Evolutionary conservation across 2,797 vertebrate species (phyloP).

Genomic region (Phalanger gymnotis): DNA sequence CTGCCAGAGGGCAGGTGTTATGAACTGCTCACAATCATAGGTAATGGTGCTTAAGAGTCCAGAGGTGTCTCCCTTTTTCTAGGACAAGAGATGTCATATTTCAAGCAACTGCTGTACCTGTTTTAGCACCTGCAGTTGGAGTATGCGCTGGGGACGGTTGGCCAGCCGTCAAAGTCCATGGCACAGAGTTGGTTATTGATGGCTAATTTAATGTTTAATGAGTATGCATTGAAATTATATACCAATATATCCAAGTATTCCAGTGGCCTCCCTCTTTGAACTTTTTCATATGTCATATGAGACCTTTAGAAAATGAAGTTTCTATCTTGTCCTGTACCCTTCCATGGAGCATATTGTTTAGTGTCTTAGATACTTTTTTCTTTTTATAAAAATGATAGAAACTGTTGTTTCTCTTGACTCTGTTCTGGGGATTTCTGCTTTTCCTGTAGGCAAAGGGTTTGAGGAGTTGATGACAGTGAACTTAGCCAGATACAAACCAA

Average conservation of each 20-base stretch:
- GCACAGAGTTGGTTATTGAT: neutral
- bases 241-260: neutral
- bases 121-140: neutral
- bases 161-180: neutral
- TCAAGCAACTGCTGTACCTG: neutral
- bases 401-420: neutral
- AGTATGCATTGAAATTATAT: neutral
- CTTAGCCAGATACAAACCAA: slow-evolving; percentile 92
- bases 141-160: neutral
- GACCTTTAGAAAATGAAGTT: neutral
- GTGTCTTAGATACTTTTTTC: slow-evolving; percentile 15
- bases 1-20: slow-evolving; percentile 93
- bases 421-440: slow-evolving; percentile 13
- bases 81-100: neutral
- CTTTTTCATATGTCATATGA: neutral
- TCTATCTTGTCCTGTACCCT: neutral
- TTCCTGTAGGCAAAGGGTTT: slow-evolving; percentile 91
- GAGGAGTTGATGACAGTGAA: slow-evolving; percentile 97
- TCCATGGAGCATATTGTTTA: neutral
- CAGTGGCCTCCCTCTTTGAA: neutral
- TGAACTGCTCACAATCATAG: slow-evolving; percentile 92
- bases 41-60: slow-evolving; percentile 80
- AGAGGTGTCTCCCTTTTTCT: neutral
- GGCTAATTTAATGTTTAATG: neutral
- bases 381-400: slow-evolving; percentile 10